Evolutionary conservation across 2,888 invertebrate species (phyloP), one percentile per base, ranked within the genome.

Genomic region (Stenodema calcarata): DNA sequence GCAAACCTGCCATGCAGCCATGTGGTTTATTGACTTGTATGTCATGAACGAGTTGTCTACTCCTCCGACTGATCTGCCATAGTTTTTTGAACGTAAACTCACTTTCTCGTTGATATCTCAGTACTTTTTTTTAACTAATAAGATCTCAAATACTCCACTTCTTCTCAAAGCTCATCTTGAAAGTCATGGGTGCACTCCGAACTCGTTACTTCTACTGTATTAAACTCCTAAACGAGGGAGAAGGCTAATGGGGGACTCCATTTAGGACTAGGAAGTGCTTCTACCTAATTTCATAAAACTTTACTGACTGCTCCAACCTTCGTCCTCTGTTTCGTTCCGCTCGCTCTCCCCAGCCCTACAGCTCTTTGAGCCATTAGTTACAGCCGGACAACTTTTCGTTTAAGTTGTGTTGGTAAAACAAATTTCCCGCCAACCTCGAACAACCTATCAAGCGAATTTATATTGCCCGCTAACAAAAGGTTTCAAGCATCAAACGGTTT

Each of bases 371-470:
- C 41, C 73, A 73, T 73, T 73, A 73, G 73, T 73, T 73, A 73
- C 73, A 73, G 73, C 73, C 35, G 73, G 73, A 73, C 73, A 73
- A 73, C 73, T 73, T 73, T 73, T 73, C 73, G 73, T 35, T 73
- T 28, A 73, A 73, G 73, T 73, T 73, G 30, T 73, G 73, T 73
- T 73, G 73, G 35, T 41, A 73, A 73, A 73, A 73, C 73, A 73
- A 73, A 73, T 73, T 73, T 41, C 73, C 73, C 73, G 30, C 35
- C 35, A 35, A 73, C 73, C 73, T 73, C 73, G 73, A 41, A 73
- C 73, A 73, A 73, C 73, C 73, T 73, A 73, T 73, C 73, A 73
- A 35, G 73, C 73, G 41, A 73, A 35, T 73, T 73, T 73, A 73
- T 73, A 35, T 35, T 35, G 73, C 73, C 35, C 73, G 30, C 41